These are phyloP conservation scores for Ochropleura leucogaster DNA, from an alignment of 2,888 invertebrate species.

Conservation along the genomic window DNA sequence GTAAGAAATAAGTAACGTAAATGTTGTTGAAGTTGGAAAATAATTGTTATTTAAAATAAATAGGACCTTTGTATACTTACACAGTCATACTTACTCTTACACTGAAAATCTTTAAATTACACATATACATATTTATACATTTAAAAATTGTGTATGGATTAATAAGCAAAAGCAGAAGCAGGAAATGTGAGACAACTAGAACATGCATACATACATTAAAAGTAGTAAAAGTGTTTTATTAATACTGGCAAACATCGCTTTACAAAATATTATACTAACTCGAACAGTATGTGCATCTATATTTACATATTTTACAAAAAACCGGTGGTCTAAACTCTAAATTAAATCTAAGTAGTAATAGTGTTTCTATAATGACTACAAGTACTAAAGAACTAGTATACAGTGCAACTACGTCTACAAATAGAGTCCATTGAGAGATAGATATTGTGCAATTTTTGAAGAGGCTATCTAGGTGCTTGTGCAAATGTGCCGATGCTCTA, in stretches of 20 bases:
- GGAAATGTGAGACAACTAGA: constrained; percentile 76
- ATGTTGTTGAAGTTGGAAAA: not conserved
- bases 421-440: constrained; percentile 39
- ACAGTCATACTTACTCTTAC: constrained; percentile 60
- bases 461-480: constrained; percentile 71
- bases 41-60: not conserved
- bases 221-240: constrained; percentile 50
- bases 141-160: constrained; percentile 54
- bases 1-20: not conserved
- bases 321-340: constrained; percentile 10
- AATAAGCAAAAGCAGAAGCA: constrained; percentile 81
- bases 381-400: constrained; percentile 52
- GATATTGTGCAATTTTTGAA: constrained; percentile 52
- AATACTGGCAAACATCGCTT: constrained; percentile 70
- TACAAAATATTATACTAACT: constrained; percentile 57
- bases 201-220: constrained; percentile 57
- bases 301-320: constrained; percentile 53
- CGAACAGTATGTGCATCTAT: constrained; percentile 41
- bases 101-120: constrained; percentile 50
- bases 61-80: constrained; percentile 16
- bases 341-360: constrained; percentile 25
- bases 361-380: constrained; percentile 37
- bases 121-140: constrained; percentile 25
- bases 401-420: constrained; percentile 49
- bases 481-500: constrained; percentile 72